Evolutionary conservation across 2,888 invertebrate genomes (phyloP).

Genomic region (Rhingia rostrata): DNA sequence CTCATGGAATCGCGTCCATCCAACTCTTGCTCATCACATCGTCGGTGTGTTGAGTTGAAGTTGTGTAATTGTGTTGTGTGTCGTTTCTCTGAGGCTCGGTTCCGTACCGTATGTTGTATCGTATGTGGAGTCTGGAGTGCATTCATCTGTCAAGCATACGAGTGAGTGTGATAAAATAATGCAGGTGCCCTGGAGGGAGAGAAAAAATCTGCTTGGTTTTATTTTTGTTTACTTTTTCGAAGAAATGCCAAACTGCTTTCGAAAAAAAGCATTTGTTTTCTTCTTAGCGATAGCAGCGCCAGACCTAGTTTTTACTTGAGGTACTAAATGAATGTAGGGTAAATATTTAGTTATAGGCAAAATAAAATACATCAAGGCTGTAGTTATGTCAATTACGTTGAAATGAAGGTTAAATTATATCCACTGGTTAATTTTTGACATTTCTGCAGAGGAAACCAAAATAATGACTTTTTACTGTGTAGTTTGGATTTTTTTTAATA

Average conservation of each 20-base stretch:
- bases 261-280: not conserved
- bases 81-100: not conserved
- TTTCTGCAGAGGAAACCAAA: too few relatives aligned
- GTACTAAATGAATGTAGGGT: not conserved
- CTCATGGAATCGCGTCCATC: not conserved
- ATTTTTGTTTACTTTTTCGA: conserved; percentile 62
- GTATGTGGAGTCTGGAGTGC: conserved; percentile 14
- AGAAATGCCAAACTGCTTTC: conserved; percentile 2
- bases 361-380: too few relatives aligned
- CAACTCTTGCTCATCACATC: too few relatives aligned
- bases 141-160: not conserved
- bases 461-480: too few relatives aligned
- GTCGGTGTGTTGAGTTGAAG: not conserved
- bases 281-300: conserved; percentile 18
- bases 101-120: not conserved
- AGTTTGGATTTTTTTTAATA: too few relatives aligned
- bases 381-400: too few relatives aligned
- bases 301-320: not conserved
- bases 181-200: not conserved
- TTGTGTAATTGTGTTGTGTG: not conserved
- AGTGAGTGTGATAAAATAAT: not conserved
- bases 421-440: too few relatives aligned
- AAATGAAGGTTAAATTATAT: too few relatives aligned
- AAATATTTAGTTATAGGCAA: not conserved
- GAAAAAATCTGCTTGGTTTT: not conserved